A percentile compares a stretch with the other conserved stretches of the same genome.
Evolutionary conservation across 2,888 invertebrate genomes (phyloP).

Genomic region (Drosophila rellima): DNA sequence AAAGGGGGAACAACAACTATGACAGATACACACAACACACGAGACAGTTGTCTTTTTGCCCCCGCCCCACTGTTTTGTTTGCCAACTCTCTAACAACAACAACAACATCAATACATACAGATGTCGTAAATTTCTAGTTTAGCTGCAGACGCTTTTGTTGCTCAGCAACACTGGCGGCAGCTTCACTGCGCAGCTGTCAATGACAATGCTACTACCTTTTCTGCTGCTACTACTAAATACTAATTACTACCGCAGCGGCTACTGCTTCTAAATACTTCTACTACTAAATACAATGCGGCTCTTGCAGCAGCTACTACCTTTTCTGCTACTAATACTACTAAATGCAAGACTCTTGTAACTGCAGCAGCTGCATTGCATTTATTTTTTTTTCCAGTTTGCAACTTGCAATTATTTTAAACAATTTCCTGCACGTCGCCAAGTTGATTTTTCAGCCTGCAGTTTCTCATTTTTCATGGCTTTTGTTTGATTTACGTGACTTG

Average conservation of each 20-base stretch:
- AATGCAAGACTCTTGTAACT: not conserved
- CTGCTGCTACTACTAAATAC: not conserved
- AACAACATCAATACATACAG: conserved; percentile 28
- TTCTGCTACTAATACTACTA: not conserved
- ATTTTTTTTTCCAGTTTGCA: conserved; percentile 26
- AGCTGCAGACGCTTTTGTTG: conserved; percentile 12
- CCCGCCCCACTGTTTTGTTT: conserved; percentile 53
- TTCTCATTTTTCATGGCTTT: conserved; percentile 50
- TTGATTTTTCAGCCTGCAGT: conserved; percentile 35
- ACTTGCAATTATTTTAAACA: conserved; percentile 73
- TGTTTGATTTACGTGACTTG: conserved; percentile 70
- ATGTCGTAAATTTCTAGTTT: conserved; percentile 51
- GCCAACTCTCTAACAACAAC: conserved; percentile 44
- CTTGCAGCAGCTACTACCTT: not conserved
- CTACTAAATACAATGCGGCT: not conserved
- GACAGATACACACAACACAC: conserved; percentile 46
- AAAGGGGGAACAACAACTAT: conserved; percentile 26
- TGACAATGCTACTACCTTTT: conserved; percentile 8
- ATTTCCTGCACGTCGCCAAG: conserved; percentile 68
- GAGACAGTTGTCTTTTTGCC: conserved; percentile 40
- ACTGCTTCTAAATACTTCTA: not conserved
- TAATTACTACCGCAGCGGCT: not conserved
- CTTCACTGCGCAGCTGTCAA: conserved; percentile 53
- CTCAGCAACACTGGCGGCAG: conserved; percentile 45
- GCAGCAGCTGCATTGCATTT: conserved; percentile 48